Evolutionary conservation across 2,888 invertebrate genomes (phyloP).

Genomic region (Imbricaverruca yamaguchii): DNA sequence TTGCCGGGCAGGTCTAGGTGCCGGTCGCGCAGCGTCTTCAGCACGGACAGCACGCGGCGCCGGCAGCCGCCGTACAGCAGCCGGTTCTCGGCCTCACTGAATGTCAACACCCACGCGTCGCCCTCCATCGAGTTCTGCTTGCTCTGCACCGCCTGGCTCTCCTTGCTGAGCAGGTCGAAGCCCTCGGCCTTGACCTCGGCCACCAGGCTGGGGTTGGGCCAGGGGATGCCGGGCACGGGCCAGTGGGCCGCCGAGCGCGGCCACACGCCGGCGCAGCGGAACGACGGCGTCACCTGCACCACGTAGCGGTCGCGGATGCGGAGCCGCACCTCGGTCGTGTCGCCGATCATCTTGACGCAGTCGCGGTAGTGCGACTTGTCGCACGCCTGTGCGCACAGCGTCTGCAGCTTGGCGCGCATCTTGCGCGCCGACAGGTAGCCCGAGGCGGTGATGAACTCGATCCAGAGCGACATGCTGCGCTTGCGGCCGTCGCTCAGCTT

Average conservation of each 20-base stretch:
- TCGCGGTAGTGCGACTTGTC: conserved; percentile 89
- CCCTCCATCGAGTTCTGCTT: conserved; percentile 80
- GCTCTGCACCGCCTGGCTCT: conserved; percentile 68
- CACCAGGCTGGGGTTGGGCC: conserved; percentile 86
- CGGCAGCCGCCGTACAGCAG: conserved; percentile 79
- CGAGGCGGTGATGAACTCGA: conserved; percentile 93
- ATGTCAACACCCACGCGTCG: conserved; percentile 89
- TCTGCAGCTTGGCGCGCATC: conserved; percentile 86
- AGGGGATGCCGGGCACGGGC: conserved; percentile 81
- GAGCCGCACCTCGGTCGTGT: conserved; percentile 85
- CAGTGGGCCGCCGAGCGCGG: conserved; percentile 88
- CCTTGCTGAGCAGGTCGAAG: conserved; percentile 67
- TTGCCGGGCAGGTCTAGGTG: conserved; percentile 68
- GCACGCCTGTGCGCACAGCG: conserved; percentile 58
- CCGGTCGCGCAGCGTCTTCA: conserved; percentile 81
- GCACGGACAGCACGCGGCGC: conserved; percentile 72
- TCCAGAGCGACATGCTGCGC: conserved; percentile 94
- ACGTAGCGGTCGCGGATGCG: conserved; percentile 79
- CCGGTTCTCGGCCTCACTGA: conserved; percentile 83
- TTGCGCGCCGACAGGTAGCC: conserved; percentile 89
- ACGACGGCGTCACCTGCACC: conserved; percentile 90
- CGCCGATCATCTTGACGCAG: conserved; percentile 86
- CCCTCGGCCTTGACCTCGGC: conserved; percentile 88
- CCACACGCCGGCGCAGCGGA: conserved; percentile 90
- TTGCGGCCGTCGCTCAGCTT: conserved; percentile 92